Conservation (phyloP, 2,888 invertebrate genomes). For the Megamerina dolium region DNA sequence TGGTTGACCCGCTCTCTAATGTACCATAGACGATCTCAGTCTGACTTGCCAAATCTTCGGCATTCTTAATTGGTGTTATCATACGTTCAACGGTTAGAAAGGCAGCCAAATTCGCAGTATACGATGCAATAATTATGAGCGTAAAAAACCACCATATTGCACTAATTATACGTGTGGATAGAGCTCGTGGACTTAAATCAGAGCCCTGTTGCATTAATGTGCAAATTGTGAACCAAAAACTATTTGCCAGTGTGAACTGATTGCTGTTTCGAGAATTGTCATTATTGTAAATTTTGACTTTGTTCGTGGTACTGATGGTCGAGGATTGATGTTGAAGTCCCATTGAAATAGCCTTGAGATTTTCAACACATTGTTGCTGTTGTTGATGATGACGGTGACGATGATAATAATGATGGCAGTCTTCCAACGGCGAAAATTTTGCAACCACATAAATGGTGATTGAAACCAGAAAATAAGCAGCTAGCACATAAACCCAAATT, state of each 20-base stretch:
- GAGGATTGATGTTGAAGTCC: constrained; percentile 49
- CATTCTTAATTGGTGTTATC: constrained; percentile 80
- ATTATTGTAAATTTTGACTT: constrained; percentile 6
- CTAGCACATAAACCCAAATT: constrained; percentile 79
- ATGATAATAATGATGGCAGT: constrained; percentile 66
- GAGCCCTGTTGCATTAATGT: constrained; percentile 83
- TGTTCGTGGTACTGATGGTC: constrained; percentile 19
- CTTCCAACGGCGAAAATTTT: constrained; percentile 74
- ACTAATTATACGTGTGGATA: constrained; percentile 70
- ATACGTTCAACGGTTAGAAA: constrained; percentile 85
- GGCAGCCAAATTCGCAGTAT: constrained; percentile 87
- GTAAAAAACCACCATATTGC: constrained; percentile 92
- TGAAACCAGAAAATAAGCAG: constrained; percentile 74
- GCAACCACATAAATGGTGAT: constrained; percentile 74
- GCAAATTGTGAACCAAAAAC: constrained; percentile 85
- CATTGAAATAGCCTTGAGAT: too few relatives aligned
- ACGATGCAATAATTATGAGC: constrained; percentile 82
- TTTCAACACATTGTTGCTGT: too few relatives aligned
- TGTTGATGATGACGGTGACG: too few relatives aligned
- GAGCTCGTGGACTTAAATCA: constrained; percentile 65
- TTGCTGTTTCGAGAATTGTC: not conserved
- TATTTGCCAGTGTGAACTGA: constrained; percentile 75
- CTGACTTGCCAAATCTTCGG: constrained; percentile 77
- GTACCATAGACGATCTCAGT: constrained; percentile 81
- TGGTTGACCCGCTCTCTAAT: constrained; percentile 75